Percentiles rank a stretch among this genome's conserved stretches.
These are phyloP conservation scores for Poliocrania exsul DNA, from an alignment of 2,797 vertebrate species.

Conservation along the genomic window DNA sequence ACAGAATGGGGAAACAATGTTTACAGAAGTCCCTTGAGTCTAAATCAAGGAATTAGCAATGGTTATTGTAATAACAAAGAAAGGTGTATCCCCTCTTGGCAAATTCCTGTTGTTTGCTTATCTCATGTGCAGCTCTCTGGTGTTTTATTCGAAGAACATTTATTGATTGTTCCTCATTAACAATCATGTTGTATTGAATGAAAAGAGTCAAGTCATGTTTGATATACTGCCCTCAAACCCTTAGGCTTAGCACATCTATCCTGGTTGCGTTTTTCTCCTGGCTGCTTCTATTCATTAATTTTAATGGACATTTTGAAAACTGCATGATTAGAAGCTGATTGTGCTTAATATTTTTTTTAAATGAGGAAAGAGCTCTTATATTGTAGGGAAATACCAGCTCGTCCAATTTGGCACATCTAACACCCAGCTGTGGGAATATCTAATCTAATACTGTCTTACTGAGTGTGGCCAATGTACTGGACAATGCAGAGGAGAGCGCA, in stretches of 20 bases:
- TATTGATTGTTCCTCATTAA: conserved; percentile 48
- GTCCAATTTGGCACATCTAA: not conserved
- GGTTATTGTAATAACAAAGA: not conserved
- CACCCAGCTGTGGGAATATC: not conserved
- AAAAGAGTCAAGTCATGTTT: conserved; percentile 7
- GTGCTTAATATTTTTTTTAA: not conserved
- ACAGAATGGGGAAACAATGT: not conserved
- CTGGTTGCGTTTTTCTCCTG: not conserved
- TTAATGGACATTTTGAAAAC: conserved; percentile 20
- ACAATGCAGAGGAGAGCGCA: not conserved
- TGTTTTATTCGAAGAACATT: conserved; percentile 17
- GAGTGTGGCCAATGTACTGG: not conserved
- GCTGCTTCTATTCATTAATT: not conserved
- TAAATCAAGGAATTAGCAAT: not conserved
- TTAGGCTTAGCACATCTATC: not conserved
- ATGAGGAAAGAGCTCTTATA: not conserved
- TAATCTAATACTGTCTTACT: not conserved
- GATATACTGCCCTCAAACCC: conserved; percentile 8
- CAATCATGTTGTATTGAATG: conserved; percentile 1
- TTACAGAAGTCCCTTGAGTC: not conserved
- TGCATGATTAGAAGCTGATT: not conserved
- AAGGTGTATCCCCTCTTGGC: conserved; percentile 13
- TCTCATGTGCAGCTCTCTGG: not conserved
- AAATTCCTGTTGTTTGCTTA: conserved; percentile 16
- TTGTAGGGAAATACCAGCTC: not conserved